Evolutionary conservation across 2,888 invertebrate species (phyloP).

Genomic region (Petrolisthes cinctipes): DNA sequence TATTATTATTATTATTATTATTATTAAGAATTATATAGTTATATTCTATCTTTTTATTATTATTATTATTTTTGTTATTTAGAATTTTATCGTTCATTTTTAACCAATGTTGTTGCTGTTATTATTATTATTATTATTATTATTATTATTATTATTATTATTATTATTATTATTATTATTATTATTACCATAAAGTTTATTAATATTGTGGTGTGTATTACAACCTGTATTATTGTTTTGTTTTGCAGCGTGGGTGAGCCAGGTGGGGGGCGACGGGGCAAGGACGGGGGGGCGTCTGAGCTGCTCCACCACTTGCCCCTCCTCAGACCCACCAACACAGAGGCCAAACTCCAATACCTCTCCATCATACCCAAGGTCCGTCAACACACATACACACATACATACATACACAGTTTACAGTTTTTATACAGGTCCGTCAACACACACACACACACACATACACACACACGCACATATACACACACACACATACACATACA

Average conservation of each 20-base stretch:
- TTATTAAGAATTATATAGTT: not conserved
- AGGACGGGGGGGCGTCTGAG: slow-evolving; percentile 55
- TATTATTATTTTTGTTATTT: not conserved
- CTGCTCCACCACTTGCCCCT: slow-evolving; percentile 63
- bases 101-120: not conserved
- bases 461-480: slow-evolving; percentile 7
- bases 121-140: not conserved
- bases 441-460: slow-evolving; percentile 11
- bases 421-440: not conserved
- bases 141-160: slow-evolving; percentile 12
- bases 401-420: not conserved
- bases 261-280: slow-evolving; percentile 51
- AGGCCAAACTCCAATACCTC: slow-evolving; percentile 81
- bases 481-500: slow-evolving; percentile 14
- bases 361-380: slow-evolving; percentile 74
- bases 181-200: not conserved
- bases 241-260: slow-evolving; percentile 54
- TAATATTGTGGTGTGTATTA: not conserved
- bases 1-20: slow-evolving; percentile 12
- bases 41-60: not conserved
- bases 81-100: not conserved
- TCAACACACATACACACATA: not conserved
- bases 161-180: slow-evolving; percentile 10
- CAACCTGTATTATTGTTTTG: too few relatives aligned
- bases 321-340: slow-evolving; percentile 74